Conservation (phyloP, 1,140 invertebrate species). For the honey bee (Apis mellifera) region DNA sequence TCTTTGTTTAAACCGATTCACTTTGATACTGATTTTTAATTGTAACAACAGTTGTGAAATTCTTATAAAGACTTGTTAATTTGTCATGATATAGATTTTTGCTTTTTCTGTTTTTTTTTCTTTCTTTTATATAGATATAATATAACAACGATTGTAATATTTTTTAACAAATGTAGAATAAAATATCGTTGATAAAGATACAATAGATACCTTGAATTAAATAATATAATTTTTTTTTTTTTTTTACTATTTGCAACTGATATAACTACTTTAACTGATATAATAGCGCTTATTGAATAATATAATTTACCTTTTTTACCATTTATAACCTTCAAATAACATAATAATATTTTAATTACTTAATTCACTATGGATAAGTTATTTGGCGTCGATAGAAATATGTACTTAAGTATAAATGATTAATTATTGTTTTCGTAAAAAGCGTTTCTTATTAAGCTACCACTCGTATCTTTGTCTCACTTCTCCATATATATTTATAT, state of each 20-base stretch:
- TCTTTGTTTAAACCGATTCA: neutral
- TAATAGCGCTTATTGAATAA: neutral
- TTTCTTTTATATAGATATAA: no score
- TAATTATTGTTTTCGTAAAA: neutral
- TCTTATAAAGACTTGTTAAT: no score
- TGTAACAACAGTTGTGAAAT: no score
- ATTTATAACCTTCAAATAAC: no score
- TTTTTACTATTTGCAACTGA: neutral
- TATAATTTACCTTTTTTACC: neutral
- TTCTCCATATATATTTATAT: no score
- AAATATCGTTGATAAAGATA: neutral
- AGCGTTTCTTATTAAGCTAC: neutral
- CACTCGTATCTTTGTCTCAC: neutral
- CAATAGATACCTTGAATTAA: neutral
- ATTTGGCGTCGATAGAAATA: neutral
- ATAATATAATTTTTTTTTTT: neutral
- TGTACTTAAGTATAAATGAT: no score
- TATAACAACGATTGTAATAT: neutral
- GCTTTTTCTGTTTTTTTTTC: no score
- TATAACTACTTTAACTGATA: no score
- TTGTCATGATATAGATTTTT: neutral
- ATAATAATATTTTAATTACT: neutral
- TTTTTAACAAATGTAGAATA: neutral
- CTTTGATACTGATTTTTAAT: neutral
- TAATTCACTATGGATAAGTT: neutral